Base-by-base conservation (phyloP, 2,888 invertebrate species). In the Yponomeuta malinellus region DNA sequence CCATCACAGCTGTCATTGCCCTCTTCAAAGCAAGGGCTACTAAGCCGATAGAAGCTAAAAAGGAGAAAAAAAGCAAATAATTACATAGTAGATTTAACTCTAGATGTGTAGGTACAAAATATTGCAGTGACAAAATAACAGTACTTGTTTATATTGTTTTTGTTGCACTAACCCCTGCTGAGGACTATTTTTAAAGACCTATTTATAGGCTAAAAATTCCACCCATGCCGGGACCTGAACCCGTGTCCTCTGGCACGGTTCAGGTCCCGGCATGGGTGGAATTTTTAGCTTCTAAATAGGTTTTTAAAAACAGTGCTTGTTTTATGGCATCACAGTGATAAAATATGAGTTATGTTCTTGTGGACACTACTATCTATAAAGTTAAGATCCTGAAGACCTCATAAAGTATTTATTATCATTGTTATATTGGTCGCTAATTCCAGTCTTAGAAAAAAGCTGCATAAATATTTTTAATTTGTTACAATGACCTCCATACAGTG, bases 41-140 rank as follows among this genome's bases (percentile, higher is more conserved):
- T 10, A 85, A 83, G 48, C 70, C 70, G 74, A 83, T 88, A 23
- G 82, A 86, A n/a, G 73, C 78, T 1, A 91, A 90, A 74, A 91
- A 91, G 77, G 90, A 91, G 29, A 91, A 91, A 76, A 90, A 91
- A 77, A 89, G 88, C 75, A 91, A 91, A 86, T 90, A 83, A 81
- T 10, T 2, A 23, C 37, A 15, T 59, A 15, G 43, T 43, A 43
- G 43, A 43, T 59, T 59, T 59, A 5, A 63, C 23, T 9, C 15
- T 63, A 63, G 2, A 43, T 37, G 10, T 48, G 8, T 10, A 68
- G 48, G n/a, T 69, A 69, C 59, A 69, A 59, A 59, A 10, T 63
- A 15, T 15, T 59, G 5, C 15, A 12, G 10, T 52, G 10, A 12
- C 10, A 52, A 12, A 12, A 12, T 12, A 52, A 10, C 52, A 12